Percentiles rank a stretch among this genome's conserved stretches.
phyloP scores from a whole-genome alignment of 2,888 invertebrate genomes.

The Tenthredo distinguenda region DNA sequence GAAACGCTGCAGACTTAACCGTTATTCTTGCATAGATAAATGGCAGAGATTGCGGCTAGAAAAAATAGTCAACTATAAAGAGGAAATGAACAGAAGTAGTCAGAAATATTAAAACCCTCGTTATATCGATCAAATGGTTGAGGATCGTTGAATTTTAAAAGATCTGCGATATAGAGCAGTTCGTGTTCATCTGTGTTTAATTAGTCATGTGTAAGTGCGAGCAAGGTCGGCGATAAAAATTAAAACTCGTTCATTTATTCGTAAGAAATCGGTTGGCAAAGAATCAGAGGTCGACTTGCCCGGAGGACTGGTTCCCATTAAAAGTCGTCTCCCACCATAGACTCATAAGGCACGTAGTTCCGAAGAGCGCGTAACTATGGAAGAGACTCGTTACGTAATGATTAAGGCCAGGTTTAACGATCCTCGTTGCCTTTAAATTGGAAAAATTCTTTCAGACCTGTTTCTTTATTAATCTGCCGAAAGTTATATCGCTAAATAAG shows the following conservation, averaged over 20 bases:
- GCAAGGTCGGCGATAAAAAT: constrained; percentile 50
- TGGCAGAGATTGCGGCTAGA: background rate
- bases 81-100: background rate
- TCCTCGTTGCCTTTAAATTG: constrained; percentile 12
- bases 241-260: constrained; percentile 38
- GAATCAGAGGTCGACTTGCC: constrained; percentile 9
- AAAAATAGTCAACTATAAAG: background rate
- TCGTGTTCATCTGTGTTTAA: background rate
- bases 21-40: background rate
- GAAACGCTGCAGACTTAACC: background rate
- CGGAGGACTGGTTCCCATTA: constrained; percentile 42
- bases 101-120: background rate
- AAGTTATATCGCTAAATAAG: background rate
- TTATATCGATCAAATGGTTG: background rate
- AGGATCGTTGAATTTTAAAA: background rate
- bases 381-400: constrained; percentile 31
- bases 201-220: background rate
- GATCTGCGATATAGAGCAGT: background rate
- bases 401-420: constrained; percentile 37
- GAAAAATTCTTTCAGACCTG: background rate
- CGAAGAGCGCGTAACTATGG: constrained; percentile 7
- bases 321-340: constrained; percentile 35
- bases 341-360: background rate
- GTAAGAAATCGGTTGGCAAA: constrained; percentile 46
- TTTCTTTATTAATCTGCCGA: background rate